Percentiles rank a stretch among this genome's conserved stretches.
These are phyloP conservation scores for Psix sp. DNA, from an alignment of 1,140 invertebrate species.

Conservation along the genomic window DNA sequence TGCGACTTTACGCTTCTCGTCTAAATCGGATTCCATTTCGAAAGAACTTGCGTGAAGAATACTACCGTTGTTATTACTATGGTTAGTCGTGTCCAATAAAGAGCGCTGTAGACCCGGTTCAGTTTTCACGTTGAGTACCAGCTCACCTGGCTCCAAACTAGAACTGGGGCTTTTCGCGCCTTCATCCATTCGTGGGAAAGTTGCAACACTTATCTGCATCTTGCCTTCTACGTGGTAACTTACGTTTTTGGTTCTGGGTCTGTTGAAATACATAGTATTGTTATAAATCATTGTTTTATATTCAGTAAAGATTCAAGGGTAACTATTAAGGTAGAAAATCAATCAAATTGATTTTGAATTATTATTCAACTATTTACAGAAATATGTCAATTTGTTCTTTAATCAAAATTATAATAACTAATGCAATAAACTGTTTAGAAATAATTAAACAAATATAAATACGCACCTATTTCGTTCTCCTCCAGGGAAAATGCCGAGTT, in stretches of 20 bases:
- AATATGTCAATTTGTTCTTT: no score
- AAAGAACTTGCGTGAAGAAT: constrained; percentile 61
- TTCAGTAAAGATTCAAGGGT: no score
- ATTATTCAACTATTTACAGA: no score
- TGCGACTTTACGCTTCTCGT: constrained; percentile 36
- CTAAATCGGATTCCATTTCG: constrained; percentile 22
- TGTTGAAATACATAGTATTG: constrained; percentile 1
- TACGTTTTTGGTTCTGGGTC: constrained; percentile 81
- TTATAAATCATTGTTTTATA: no score
- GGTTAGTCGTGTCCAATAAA: constrained; percentile 24
- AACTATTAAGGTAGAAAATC: no score
- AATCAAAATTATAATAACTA: no score
- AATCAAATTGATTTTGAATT: no score
- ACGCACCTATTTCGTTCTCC: constrained; percentile 75
- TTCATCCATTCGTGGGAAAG: constrained; percentile 71
- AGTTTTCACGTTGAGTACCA: constrained; percentile 69
- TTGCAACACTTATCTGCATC: constrained; percentile 72
- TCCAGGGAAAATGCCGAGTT: constrained; percentile 70
- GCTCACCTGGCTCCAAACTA: constrained; percentile 28
- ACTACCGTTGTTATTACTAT: constrained; percentile 70
- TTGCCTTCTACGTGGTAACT: constrained; percentile 80
- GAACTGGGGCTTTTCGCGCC: constrained; percentile 2
- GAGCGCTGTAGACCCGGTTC: constrained; percentile 61
- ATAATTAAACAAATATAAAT: no score
- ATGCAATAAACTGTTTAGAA: not conserved